Base-by-base conservation (phyloP, 1,140 invertebrate genomes). In the Heliconius congener region DNA sequence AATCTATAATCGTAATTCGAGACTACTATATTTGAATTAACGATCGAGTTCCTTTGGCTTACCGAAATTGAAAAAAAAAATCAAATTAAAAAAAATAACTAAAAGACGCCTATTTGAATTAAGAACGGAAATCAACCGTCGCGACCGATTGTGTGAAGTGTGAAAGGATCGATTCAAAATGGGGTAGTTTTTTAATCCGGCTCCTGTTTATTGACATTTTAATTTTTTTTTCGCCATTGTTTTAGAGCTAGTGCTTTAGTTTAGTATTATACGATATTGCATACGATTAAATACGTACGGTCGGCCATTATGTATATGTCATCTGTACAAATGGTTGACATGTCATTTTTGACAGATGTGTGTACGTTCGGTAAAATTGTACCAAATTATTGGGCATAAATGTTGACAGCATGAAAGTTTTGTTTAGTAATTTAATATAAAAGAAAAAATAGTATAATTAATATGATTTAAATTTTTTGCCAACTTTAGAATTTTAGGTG, bases 41-140 rank as follows among this genome's bases (percentile, higher is more conserved):
- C 90, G 89, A 92, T 93, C 86, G 85, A 87, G 89, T 90, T 90
- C 87, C 90, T 85, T 72, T 83, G 84, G 82, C 83, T 83, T 85
- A 89, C 91, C 89, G 83, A 82, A 82, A 80, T 85, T 86, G 27
- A 66, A 66, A 66, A 30, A 60, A 30, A 66, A 66, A 66, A 16
- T 30, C 23, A 66, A 66, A 82, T 83, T 84, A 77, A 83, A 83
- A 83, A 85, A 83, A 84, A 80, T 30, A 83, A 80, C 81, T 76
- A 79, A 90, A 92, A 88, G 86, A 91, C 87, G 90, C 85, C 88
- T 88, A 86, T 94, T 91, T 91, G 88, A 91, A 90, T 94, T 88
- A 91, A 89, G 91, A 93, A 90, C 92, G 92, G 92, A 94, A 94
- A 93, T 91, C 87, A 91, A 90, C 91, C 90, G 92, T 94, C 91